Evolutionary conservation across 37 sponge, comb jelly and placozoan species (phyloP), one percentile per base, ranked within the genome.

Genomic region (Oopsacas minuta): DNA sequence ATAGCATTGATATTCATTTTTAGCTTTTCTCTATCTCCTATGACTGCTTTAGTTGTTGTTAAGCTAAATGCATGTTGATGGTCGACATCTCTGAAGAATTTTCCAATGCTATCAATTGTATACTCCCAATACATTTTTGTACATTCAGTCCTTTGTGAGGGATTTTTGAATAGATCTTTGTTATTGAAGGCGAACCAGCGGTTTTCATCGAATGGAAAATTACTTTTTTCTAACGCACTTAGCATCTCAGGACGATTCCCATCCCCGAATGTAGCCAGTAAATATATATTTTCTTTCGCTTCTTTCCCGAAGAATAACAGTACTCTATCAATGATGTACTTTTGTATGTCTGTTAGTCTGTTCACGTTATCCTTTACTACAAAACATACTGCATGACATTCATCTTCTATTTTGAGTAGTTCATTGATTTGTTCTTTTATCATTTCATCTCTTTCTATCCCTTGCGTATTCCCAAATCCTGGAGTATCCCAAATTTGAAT

Each of bases 261-360:
- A 12, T 61, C 75, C 28, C 32, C 75, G 30, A 61, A 61, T 20
- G 75, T 61, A 12, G 75, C 75, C 3, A 61, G 75, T 61, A 61
- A 3, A 34, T 20, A 61, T 25, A 61, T 61, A 12, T 61, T 61
- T 12, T 61, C 75, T n/a, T 25, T 10, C 20, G 75, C 75, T n/a
- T 61, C 75, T 61, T 61, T 61, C 75, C 75, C 75, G 75, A 61
- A 61, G 75, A 61, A 61, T n/a, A 61, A 34, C 75, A 61, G 30
- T 34, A 61, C 75, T 34, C 75, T 61, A n/a, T 61, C 75, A 3
- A 61, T 61, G 75, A 61, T 61, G 22, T 61, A 61, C 7, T 61
- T 61, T 34, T 61, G 75, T 25, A 61, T 61, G 75, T 61, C 75
- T 3, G 75, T 61, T 34, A 61, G 30, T 61, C 75, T 61, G 22